Conservation (phyloP, 2,797 vertebrate species). For the Chaetophractus vellerosus region DNA sequence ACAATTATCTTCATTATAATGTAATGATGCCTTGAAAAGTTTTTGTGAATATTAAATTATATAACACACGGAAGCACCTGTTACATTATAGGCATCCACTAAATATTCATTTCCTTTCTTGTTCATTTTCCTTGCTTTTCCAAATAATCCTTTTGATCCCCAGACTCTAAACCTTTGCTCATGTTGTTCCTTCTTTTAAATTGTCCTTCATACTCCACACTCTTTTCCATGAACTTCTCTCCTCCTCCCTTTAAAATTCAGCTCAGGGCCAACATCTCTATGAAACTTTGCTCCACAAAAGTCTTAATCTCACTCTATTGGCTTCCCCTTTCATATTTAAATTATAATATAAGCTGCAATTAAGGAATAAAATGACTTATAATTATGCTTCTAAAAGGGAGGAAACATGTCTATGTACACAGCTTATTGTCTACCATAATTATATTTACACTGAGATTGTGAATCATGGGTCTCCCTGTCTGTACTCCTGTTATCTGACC, state of each 20-base stretch:
- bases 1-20: constrained; percentile 42
- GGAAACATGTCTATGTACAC: not conserved
- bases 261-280: not conserved
- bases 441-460: not conserved
- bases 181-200: not conserved
- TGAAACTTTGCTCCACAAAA: not conserved
- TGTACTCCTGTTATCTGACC: not conserved
- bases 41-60: constrained; percentile 46
- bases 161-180: not conserved
- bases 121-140: constrained; percentile 32
- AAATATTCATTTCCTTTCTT: constrained; percentile 37
- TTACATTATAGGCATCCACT: not conserved
- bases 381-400: constrained; percentile 17
- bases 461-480: not conserved
- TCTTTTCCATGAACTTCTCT: not conserved
- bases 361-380: not conserved
- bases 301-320: not conserved
- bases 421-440: not conserved
- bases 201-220: not conserved
- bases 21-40: constrained; percentile 2
- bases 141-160: not conserved
- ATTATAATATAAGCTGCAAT: not conserved
- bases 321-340: not conserved
- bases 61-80: not conserved
- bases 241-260: not conserved